Evolutionary conservation across 2,888 invertebrate species (phyloP).

Genomic region (Melieria picta): DNA sequence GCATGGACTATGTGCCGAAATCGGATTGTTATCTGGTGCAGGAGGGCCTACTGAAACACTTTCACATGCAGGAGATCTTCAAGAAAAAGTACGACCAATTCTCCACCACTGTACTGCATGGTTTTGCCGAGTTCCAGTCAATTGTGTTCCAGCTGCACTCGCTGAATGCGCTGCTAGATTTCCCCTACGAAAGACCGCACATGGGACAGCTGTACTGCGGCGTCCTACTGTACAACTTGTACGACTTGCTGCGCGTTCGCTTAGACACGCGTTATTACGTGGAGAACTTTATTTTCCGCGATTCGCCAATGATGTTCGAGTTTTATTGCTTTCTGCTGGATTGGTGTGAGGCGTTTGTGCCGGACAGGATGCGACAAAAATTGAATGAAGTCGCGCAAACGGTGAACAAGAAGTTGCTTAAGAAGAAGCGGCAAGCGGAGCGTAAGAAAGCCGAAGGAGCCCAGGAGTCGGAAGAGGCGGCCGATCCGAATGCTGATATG

Average conservation of each 20-base stretch:
- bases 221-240: conserved; percentile 80
- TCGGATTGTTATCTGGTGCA: conserved; percentile 61
- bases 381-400: conserved; percentile 43
- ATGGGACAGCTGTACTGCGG: conserved; percentile 78
- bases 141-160: conserved; percentile 60
- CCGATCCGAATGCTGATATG: conserved; percentile 56
- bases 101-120: conserved; percentile 59
- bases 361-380: conserved; percentile 50
- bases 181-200: conserved; percentile 70
- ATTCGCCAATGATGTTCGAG: conserved; percentile 61
- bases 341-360: conserved; percentile 59
- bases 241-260: conserved; percentile 71
- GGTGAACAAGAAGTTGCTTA: conserved; percentile 53
- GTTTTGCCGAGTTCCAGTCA: conserved; percentile 64
- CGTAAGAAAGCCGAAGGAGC: conserved; percentile 46
- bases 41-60: conserved; percentile 58
- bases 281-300: conserved; percentile 66
- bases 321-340: conserved; percentile 57
- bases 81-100: conserved; percentile 62
- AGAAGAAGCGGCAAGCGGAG: conserved; percentile 54
- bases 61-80: conserved; percentile 62
- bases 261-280: conserved; percentile 69
- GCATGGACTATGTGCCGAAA: conserved; percentile 56
- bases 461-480: neutral
- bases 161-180: conserved; percentile 73